A percentile compares a stretch with the other conserved stretches of the same genome.
Conservation (phyloP, 1,140 invertebrate genomes). For the Macrobrachium nipponense region DNA sequence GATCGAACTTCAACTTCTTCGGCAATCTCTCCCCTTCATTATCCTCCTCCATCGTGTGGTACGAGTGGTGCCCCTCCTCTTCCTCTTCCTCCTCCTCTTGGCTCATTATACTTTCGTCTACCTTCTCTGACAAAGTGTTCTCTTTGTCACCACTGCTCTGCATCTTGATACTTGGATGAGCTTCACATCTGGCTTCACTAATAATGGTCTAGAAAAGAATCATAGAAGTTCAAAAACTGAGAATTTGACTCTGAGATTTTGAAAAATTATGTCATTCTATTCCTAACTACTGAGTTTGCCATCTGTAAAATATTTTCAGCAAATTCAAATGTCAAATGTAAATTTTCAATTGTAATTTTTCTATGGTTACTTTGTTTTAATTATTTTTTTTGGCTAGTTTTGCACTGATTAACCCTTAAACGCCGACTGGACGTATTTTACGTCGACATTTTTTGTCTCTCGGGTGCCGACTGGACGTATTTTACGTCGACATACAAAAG, state of each 20-base stretch:
- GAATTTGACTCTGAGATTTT: neutral
- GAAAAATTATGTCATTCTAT: neutral
- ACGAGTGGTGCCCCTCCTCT: constrained; percentile 12
- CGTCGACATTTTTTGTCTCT: no score
- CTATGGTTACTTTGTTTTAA: no score
- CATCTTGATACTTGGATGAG: neutral
- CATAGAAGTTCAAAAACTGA: neutral
- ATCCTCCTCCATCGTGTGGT: constrained; percentile 22
- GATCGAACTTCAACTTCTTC: constrained; percentile 31
- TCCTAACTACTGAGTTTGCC: neutral
- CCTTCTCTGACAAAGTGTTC: constrained; percentile 24
- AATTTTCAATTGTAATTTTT: no score
- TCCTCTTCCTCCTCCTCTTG: constrained; percentile 45
- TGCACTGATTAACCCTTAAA: no score
- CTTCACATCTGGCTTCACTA: constrained; percentile 33
- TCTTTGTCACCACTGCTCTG: constrained; percentile 35
- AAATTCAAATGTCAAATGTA: no score
- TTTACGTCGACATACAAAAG: no score
- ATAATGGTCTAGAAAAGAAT: constrained; percentile 37
- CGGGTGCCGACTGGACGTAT: no score
- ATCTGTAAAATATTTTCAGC: no score
- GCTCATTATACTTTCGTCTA: constrained; percentile 8
- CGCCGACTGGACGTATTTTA: no score
- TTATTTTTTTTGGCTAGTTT: no score
- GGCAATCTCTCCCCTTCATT: constrained; percentile 26